Percentiles rank a stretch among this genome's conserved stretches.
Evolutionary conservation across 2,113 vertebrate genomes (phyloP).

Genomic region (Chitala chitala): DNA sequence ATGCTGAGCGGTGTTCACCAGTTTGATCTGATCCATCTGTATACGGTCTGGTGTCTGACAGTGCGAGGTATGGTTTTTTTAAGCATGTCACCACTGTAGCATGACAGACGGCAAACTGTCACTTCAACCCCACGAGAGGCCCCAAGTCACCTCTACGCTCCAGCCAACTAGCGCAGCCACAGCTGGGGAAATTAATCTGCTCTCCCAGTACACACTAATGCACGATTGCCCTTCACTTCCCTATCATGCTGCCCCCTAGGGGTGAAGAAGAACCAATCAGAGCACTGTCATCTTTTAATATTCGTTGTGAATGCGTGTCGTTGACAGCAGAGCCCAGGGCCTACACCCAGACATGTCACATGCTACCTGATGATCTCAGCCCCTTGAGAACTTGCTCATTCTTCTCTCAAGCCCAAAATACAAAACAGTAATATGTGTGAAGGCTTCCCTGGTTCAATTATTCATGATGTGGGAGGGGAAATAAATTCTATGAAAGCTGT

Average conservation of each 20-base stretch:
- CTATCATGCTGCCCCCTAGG: slow-evolving; percentile 1
- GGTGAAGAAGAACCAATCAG: neutral
- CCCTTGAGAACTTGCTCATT: neutral
- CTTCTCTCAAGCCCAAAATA: neutral
- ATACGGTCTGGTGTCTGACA: neutral
- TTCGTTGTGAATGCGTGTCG: neutral
- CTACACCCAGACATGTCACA: neutral
- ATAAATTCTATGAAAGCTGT: neutral
- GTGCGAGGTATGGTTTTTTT: neutral
- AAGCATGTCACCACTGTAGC: neutral
- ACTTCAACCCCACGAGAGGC: slow-evolving; percentile 29
- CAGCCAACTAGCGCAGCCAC: slow-evolving; percentile 37
- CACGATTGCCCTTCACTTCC: neutral
- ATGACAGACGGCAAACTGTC: neutral
- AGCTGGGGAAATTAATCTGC: slow-evolving; percentile 42
- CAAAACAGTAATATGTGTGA: neutral
- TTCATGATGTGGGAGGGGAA: too few relatives aligned
- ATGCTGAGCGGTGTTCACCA: neutral
- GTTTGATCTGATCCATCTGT: neutral
- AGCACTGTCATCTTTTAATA: neutral
- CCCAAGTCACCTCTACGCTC: slow-evolving; percentile 47
- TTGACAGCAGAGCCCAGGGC: neutral
- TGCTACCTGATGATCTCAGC: neutral
- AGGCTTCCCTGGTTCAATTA: neutral
- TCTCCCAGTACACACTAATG: neutral